A percentile compares a stretch with the other conserved stretches of the same genome.
Evolutionary conservation across 2,888 invertebrate species (phyloP).

Genomic region (Acleris cristana): DNA sequence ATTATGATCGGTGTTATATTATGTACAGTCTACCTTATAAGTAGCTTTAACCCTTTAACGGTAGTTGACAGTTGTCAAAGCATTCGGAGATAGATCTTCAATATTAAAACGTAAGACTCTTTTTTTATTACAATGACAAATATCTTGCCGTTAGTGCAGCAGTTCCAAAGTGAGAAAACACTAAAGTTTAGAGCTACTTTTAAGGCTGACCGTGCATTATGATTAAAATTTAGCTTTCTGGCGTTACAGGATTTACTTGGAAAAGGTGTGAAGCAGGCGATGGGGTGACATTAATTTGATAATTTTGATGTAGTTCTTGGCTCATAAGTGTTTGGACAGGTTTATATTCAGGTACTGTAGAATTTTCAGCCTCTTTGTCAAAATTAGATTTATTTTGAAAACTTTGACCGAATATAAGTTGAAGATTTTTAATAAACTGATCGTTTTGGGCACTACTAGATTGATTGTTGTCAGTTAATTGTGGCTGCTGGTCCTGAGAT

Average conservation of each 20-base stretch:
- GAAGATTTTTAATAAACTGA: constrained; percentile 23
- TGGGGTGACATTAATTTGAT: not conserved
- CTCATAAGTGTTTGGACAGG: constrained; percentile 15
- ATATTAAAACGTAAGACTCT: no score
- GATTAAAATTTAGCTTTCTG: constrained; percentile 42
- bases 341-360: not conserved
- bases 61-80: no score
- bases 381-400: constrained; percentile 10
- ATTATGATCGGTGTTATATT: no score
- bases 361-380: not conserved
- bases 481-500: not conserved
- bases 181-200: no score
- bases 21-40: no score
- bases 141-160: no score
- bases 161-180: no score
- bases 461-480: not conserved
- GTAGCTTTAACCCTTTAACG: no score
- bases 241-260: constrained; percentile 52
- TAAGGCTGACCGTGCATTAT: no score
- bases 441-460: constrained; percentile 9
- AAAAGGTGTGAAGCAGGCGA: constrained; percentile 41
- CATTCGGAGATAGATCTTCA: no score
- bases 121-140: no score
- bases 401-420: constrained; percentile 17
- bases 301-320: not conserved